Evolutionary conservation across 2,113 vertebrate species (phyloP), one percentile per base, ranked within the genome.

Genomic region (Gallinago paraguaiae): DNA sequence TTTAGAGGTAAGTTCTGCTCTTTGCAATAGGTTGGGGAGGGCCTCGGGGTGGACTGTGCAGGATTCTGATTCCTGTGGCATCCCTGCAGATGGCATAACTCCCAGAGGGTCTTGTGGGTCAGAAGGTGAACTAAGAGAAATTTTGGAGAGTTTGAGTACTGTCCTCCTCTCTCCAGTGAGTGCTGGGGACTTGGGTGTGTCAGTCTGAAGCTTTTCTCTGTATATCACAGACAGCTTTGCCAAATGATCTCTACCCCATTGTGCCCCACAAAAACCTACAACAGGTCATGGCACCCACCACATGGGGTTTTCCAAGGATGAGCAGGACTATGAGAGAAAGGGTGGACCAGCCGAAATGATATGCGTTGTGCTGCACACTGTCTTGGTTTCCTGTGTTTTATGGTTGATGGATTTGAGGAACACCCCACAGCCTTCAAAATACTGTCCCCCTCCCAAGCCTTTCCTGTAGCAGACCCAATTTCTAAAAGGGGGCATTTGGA

Each of bases 1-100:
- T 78, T 82, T 78, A 57, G 83, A 96, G 96, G 96, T 97, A 97
- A 97, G 97, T 95, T 92, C 64, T 91, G 39, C 53, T 88, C 86
- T 94, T 80, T 81, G 56, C 56, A 90, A 82, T 87, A 84, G 31
- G 17, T 6, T 2, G 33, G 75, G 84, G 37, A 90, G n/a, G 69
- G 37, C 37, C 48, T 82, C 0, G 4, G 63, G 41, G 28, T 53
- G 24, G 39, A 33, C 20, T 84, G 45, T 14, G 51, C 50, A 53
- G 68, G 65, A 63, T 79, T 13, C 41, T 17, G 22, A 37, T 92
- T 83, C 54, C 54, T 53, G n/a, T 67, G 51, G 37, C 37, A 25
- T 79, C 81, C 33, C 37, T 35, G 17, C 1, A 2, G 74, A 64
- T 37, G 35, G 46, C 25, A 7, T 50, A 81, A 63, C 9, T 19